These are phyloP conservation scores for Nesidiocoris tenuis DNA, from an alignment of 2,888 invertebrate genomes.

Conservation along the genomic window DNA sequence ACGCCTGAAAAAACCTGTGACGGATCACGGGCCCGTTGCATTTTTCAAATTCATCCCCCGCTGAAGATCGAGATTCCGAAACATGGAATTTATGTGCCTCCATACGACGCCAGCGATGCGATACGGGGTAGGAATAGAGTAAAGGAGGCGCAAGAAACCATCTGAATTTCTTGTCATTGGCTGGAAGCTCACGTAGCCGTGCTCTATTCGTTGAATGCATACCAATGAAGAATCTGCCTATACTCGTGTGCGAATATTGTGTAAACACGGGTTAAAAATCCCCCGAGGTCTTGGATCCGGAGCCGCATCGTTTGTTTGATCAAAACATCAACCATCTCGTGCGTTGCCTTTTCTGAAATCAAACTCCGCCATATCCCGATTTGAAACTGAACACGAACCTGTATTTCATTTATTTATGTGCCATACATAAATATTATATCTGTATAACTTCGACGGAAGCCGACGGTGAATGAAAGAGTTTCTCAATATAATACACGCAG, in stretches of 20 bases:
- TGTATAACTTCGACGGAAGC: too few relatives aligned
- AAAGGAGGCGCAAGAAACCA: constrained; percentile 12
- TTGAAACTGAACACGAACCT: neutral
- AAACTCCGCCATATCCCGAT: neutral
- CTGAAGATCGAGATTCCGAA: neutral
- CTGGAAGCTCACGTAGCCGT: constrained; percentile 14
- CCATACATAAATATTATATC: too few relatives aligned
- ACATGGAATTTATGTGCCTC: neutral
- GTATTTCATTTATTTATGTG: too few relatives aligned
- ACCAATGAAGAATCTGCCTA: constrained; percentile 27
- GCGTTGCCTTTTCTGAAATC: neutral
- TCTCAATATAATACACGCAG: too few relatives aligned
- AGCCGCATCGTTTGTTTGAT: neutral
- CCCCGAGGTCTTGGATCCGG: neutral
- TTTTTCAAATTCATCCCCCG: too few relatives aligned
- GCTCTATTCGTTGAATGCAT: constrained; percentile 20
- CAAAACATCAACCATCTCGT: neutral
- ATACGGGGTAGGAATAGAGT: neutral
- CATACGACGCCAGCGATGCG: neutral
- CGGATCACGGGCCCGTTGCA: neutral
- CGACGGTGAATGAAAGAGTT: too few relatives aligned
- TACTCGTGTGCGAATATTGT: constrained; percentile 19
- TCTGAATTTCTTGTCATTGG: constrained; percentile 21
- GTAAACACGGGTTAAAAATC: constrained; percentile 21
- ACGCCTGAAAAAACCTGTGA: neutral